These are phyloP conservation scores for honey bee (Apis mellifera) DNA, from an alignment of 1,140 invertebrate species.

Conservation along the genomic window Amel_HAv3.1 CM009935.2:2870501-2871000, in stretches of 20 bases:
- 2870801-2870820: constrained; percentile 79
- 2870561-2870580: constrained; percentile 29
- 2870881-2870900: constrained; percentile 49
- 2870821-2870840: constrained; percentile 80
- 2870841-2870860: constrained; percentile 64
- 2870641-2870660: constrained; percentile 3
- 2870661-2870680: not conserved
- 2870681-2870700: not conserved
- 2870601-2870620: constrained; percentile 2
- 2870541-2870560: constrained; percentile 49
- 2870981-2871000: not conserved
- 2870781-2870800: constrained; percentile 68
- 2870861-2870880: constrained; percentile 33
- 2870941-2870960: constrained; percentile 58
- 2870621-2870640: constrained; percentile 27
- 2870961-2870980: constrained; percentile 59
- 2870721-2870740: not conserved
- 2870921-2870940: constrained; percentile 49
- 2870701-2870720: not conserved
- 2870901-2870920: constrained; percentile 46
- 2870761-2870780: constrained; percentile 31
- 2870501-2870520: not conserved
- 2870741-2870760: not conserved
- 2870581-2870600: constrained; percentile 31
- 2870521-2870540: constrained; percentile 34